Base-by-base conservation (phyloP, 2,797 vertebrate species). In the Loris lydekkerianus region DNA sequence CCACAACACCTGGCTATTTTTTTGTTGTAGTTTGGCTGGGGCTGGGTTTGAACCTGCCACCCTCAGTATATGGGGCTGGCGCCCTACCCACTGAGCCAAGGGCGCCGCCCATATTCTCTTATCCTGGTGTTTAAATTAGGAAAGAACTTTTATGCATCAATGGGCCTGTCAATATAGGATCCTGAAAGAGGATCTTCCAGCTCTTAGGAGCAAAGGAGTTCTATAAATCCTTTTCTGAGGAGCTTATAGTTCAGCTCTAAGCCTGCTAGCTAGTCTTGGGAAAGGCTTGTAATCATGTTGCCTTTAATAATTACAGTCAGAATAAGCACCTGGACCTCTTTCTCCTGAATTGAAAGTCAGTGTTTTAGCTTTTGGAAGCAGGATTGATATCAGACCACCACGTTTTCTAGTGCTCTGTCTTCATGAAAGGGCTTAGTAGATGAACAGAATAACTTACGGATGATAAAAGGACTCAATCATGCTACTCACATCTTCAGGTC, bases 241-340 rank as follows among this genome's bases (percentile, higher is more conserved):
- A 93, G 23, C 29, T 70, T 63, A 46, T 6, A 63, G 61, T 56
- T 80, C 29, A 89, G 81, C 58, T 89, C 17, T 92, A 40, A 81
- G 73, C 46, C 88, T 60, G 67, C 65, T 63, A 72, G 69, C 61
- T 77, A 6, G 17, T 77, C 37, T 89, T 93, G 69, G 56, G 65
- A 96, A 93, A 58, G 67, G 40, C 92, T 90, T 93, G 27, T 65
- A 93, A 58, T 95, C 69, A 85, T 76, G n/a, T 89, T 89, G 58
- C 17, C 73, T 18, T 83, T 87, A 84, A 53, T 87, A 83, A 84
- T 80, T 86, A 70, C 46, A 65, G 70, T 89, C 80, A 65, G 81
- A 93, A 21, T 89, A 92, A 67, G 29, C 91, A 75, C 31, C 85
- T 87, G 31, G 7, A 86, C 43, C 34, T 89, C 60, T 93, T 91